Conservation (phyloP, 1,140 invertebrate genomes). For the Drosophila bocqueti region DNA sequence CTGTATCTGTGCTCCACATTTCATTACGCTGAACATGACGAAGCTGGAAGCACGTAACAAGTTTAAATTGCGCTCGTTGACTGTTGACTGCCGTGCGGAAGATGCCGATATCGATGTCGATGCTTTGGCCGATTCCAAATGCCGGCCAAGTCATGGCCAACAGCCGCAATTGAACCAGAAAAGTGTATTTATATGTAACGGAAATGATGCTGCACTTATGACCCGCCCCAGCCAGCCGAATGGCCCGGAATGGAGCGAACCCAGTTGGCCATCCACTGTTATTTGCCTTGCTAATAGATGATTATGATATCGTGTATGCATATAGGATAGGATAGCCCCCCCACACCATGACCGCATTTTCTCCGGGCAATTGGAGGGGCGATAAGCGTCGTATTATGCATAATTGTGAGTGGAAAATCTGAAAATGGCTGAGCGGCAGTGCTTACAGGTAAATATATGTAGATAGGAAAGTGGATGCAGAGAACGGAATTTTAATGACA, state of each 20-base stretch:
- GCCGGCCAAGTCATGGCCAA: constrained; percentile 71
- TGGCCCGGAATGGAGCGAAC: constrained; percentile 42
- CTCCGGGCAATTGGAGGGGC: constrained; percentile 23
- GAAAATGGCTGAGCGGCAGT: constrained; percentile 40
- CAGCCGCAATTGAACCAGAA: constrained; percentile 76
- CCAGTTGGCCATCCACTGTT: constrained; percentile 55
- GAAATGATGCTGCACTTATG: constrained; percentile 82
- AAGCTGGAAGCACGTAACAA: constrained; percentile 78
- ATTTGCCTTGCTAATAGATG: constrained; percentile 74
- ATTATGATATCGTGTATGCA: constrained; percentile 51
- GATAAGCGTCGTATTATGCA: constrained; percentile 71
- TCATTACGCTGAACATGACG: constrained; percentile 77
- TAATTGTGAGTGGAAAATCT: constrained; percentile 77
- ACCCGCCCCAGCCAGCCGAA: constrained; percentile 34
- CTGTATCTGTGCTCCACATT: constrained; percentile 59
- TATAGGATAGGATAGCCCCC: not conserved
- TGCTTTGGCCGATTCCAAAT: constrained; percentile 17
- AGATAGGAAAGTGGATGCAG: constrained; percentile 4
- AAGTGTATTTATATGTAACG: constrained; percentile 83
- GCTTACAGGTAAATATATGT: constrained; percentile 38
- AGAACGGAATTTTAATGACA: not conserved
- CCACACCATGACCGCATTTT: constrained; percentile 11
- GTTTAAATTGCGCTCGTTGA: constrained; percentile 84
- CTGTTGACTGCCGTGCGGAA: constrained; percentile 81
- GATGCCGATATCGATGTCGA: constrained; percentile 55